Evolutionary conservation across 1,140 invertebrate genomes (phyloP).

Genomic region (Drosophila ananassae): DNA sequence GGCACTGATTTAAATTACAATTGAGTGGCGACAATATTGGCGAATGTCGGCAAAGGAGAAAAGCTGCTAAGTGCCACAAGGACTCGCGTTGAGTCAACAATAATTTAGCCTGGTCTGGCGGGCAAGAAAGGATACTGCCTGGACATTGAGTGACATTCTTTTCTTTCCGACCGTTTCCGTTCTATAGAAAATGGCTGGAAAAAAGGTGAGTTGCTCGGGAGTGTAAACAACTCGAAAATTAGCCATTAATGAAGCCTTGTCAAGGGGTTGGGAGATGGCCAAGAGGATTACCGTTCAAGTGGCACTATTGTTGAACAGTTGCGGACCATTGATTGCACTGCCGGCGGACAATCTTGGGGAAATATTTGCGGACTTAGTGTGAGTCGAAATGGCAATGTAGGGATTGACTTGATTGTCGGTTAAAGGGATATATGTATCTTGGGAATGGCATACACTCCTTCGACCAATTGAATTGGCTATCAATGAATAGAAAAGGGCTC

Average conservation of each 20-base stretch:
- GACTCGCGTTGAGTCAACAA: slow-evolving; percentile 75
- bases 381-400: slow-evolving; percentile 37
- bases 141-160: slow-evolving; percentile 70
- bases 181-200: slow-evolving; percentile 39
- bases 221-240: slow-evolving; percentile 81
- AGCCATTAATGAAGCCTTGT: slow-evolving; percentile 78
- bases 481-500: slow-evolving; percentile 6
- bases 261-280: slow-evolving; percentile 36
- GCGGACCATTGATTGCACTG: slow-evolving; percentile 61
- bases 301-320: slow-evolving; percentile 24
- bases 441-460: slow-evolving; percentile 12
- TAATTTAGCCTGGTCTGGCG: slow-evolving; percentile 58
- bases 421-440: neutral
- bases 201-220: slow-evolving; percentile 51
- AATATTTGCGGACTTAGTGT: slow-evolving; percentile 74
- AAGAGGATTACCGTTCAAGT: slow-evolving; percentile 51
- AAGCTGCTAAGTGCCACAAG: slow-evolving; percentile 69
- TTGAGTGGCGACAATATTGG: slow-evolving; percentile 79
- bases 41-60: slow-evolving; percentile 28
- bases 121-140: slow-evolving; percentile 2
- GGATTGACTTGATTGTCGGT: slow-evolving; percentile 41
- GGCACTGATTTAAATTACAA: slow-evolving; percentile 79
- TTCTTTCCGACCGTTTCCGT: slow-evolving; percentile 25
- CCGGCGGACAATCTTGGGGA: slow-evolving; percentile 39
- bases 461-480: slow-evolving; percentile 20